These are phyloP conservation scores for Hirundichthys speculiger DNA, from an alignment of 2,113 vertebrate species.

Conservation along the genomic window DNA sequence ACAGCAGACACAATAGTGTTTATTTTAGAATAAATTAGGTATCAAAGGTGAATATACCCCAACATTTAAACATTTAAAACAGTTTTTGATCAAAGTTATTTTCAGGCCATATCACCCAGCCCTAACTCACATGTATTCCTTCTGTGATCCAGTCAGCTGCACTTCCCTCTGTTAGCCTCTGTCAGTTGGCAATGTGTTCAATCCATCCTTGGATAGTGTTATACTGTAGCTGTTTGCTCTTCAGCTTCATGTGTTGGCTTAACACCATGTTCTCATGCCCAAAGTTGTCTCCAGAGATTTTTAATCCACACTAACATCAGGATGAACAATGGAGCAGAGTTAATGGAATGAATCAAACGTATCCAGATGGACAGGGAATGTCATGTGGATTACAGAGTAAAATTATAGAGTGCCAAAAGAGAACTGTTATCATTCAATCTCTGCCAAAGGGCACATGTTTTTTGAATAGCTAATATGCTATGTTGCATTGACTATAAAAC, in stretches of 20 bases:
- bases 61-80: too few species aligned
- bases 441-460: background rate
- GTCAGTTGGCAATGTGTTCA: constrained; percentile 3
- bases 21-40: too few species aligned
- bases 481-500: background rate
- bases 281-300: constrained; percentile 33
- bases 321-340: constrained; percentile 25
- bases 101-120: background rate
- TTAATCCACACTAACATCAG: constrained; percentile 40
- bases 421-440: background rate
- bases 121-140: background rate
- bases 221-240: constrained; percentile 13
- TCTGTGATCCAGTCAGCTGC: background rate
- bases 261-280: constrained; percentile 31
- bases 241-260: constrained; percentile 13
- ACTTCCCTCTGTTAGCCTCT: background rate
- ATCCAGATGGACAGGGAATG: constrained; percentile 40
- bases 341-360: constrained; percentile 43
- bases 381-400: constrained; percentile 43
- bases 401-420: constrained; percentile 21
- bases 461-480: constrained; percentile 2
- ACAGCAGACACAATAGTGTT: too few species aligned
- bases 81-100: too few species aligned
- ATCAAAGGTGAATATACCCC: too few species aligned
- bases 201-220: constrained; percentile 2